Base-by-base conservation (phyloP, 1,140 invertebrate species). In the Hylyphantes graminicola region DNA sequence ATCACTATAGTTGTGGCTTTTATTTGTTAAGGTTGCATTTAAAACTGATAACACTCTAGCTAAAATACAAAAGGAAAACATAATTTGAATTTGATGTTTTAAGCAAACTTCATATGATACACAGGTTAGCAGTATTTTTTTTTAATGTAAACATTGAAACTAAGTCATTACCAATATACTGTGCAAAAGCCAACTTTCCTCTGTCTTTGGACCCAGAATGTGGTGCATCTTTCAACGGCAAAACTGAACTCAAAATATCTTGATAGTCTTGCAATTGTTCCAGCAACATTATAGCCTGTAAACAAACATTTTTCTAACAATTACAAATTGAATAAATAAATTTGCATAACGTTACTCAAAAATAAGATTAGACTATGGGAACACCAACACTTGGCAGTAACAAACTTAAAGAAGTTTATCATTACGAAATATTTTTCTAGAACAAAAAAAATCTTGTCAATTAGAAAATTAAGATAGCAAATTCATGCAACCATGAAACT, bases 1-100 rank as follows among this genome's bases (percentile, higher is more conserved):
- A 88, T 97, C 96, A 53, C 92, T 93, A 86, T 96, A 97, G 6
- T 90, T 72, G 82, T 89, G 88, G 89, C 95, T 96, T 90, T 96
- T 96, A 87, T 92, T 95, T 48, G 95, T 92, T 13, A 98, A 90
- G 8, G 95, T 94, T 65, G 95, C 90, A 88, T 96, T 96, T 50
- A 98, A 90, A 87, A 96, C 95, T 5, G 94, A 93, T 73, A 97
- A 88, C 51, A 97, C 95, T 94, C 87, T 74, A 59, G 67, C 85
- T 81, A 17, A 83, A 82, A 54, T 21, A 67, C 13, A 68, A 48
- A 65, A 35, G 48, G 48, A 19, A 65, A 65, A 35, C 12, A 3
- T 35, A 35, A 9, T 2, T 65, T 65, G 6, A 65, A 65, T 5
- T 59, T 59, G 5, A 9, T 59, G n/a, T 59, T 59, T 12, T 59